Percentiles rank a stretch among this genome's conserved stretches.
These are phyloP conservation scores for Sipha flava DNA, from an alignment of 1,140 invertebrate species.

Conservation along the genomic window DNA sequence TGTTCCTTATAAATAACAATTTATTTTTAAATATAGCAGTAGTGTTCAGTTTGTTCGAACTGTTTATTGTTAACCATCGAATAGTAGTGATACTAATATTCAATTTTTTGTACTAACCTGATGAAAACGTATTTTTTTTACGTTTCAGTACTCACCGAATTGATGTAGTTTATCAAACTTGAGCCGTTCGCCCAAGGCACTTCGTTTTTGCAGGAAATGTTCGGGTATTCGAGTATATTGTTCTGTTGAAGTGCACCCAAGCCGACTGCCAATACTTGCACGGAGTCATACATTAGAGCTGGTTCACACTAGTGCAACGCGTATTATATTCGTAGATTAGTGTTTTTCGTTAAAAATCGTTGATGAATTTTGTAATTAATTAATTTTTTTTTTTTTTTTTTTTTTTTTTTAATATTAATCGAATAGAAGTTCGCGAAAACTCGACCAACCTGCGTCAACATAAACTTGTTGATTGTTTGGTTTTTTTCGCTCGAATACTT, in stretches of 20 bases:
- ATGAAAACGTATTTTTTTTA: no score
- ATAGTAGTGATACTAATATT: no score
- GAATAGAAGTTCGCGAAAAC: background rate
- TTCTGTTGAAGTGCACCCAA: slow-evolving; percentile 59
- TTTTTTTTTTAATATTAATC: no score
- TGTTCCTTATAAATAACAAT: no score
- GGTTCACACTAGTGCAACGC: slow-evolving; percentile 59
- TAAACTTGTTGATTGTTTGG: slow-evolving; percentile 50
- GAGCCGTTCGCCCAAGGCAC: slow-evolving; percentile 69
- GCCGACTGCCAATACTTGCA: slow-evolving; percentile 63
- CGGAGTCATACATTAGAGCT: slow-evolving; percentile 70
- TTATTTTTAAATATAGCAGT: no score
- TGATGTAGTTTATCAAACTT: slow-evolving; percentile 71
- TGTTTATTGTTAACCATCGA: no score
- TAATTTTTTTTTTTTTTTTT: no score
- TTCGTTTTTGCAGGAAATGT: slow-evolving; percentile 63
- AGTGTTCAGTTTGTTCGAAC: no score
- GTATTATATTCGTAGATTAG: no score
- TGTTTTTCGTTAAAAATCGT: no score
- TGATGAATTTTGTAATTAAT: no score
- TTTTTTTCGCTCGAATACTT: slow-evolving; percentile 50
- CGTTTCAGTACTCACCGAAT: slow-evolving; percentile 62
- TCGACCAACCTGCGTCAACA: slow-evolving; percentile 49
- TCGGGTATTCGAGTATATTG: slow-evolving; percentile 53
- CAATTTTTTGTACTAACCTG: no score